A percentile compares a stretch with the other conserved stretches of the same genome.
These are phyloP conservation scores for Penaeus chinensis DNA, from an alignment of 1,140 invertebrate genomes.

Conservation along the genomic window DNA sequence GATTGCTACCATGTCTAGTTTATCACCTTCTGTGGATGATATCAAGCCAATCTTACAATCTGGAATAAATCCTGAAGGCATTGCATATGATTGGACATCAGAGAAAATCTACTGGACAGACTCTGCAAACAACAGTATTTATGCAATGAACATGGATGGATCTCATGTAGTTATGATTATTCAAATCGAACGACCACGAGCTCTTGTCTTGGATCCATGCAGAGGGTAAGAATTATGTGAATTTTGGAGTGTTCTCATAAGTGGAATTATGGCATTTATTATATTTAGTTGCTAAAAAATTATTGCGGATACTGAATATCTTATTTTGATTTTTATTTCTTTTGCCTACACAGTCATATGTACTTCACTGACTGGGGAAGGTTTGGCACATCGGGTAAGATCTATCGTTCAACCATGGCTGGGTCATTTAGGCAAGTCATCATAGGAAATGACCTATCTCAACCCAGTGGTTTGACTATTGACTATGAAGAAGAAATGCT, in stretches of 20 bases:
- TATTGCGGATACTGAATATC: neutral
- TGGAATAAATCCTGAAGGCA: slow-evolving; percentile 93
- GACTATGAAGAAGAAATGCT: slow-evolving; percentile 95
- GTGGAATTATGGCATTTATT: slow-evolving; percentile 64
- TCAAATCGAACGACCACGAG: slow-evolving; percentile 89
- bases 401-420: slow-evolving; percentile 95
- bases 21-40: slow-evolving; percentile 62
- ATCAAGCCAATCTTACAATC: slow-evolving; percentile 69
- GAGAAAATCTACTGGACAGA: slow-evolving; percentile 98
- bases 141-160: slow-evolving; percentile 93
- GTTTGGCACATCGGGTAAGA: slow-evolving; percentile 92
- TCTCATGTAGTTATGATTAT: slow-evolving; percentile 92
- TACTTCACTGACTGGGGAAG: slow-evolving; percentile 73
- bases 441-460: slow-evolving; percentile 89
- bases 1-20: slow-evolving; percentile 82
- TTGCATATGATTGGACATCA: slow-evolving; percentile 97
- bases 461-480: slow-evolving; percentile 94
- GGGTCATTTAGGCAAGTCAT: slow-evolving; percentile 92
- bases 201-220: slow-evolving; percentile 97
- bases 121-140: slow-evolving; percentile 92
- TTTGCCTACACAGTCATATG: slow-evolving; percentile 56
- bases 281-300: neutral
- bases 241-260: slow-evolving; percentile 63
- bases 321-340: neutral
- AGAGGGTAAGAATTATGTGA: slow-evolving; percentile 76